Evolutionary conservation across 2,797 vertebrate genomes (phyloP).

Genomic region (Loriculus beryllinus): DNA sequence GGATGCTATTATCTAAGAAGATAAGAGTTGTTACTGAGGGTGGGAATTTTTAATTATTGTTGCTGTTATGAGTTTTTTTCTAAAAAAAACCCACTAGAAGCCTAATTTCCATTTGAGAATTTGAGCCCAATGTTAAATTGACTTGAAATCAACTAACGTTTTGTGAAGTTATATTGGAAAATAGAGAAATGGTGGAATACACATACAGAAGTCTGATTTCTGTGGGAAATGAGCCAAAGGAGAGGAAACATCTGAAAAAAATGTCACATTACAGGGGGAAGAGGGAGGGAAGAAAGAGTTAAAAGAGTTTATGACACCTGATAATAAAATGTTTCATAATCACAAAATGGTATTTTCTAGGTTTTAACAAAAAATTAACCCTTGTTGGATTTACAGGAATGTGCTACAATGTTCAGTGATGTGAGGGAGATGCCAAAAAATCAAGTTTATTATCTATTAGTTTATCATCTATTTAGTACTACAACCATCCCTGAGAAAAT

Average conservation of each 20-base stretch:
- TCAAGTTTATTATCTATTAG: background rate
- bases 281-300: no score
- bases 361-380: background rate
- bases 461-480: background rate
- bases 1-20: background rate
- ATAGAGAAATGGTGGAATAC: background rate
- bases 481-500: no score
- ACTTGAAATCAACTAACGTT: background rate
- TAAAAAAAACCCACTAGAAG: background rate
- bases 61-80: rapidly evolving
- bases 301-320: background rate
- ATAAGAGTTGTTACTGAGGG: background rate
- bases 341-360: rapidly evolving
- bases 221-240: background rate
- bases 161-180: background rate
- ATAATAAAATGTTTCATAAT: background rate
- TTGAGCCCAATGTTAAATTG: background rate
- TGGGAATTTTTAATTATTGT: rapidly evolving
- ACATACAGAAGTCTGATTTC: background rate
- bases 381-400: background rate
- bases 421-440: background rate
- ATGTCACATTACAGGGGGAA: background rate
- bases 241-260: background rate
- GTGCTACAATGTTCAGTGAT: background rate
- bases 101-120: background rate